Conservation (phyloP, 2,113 vertebrate genomes). For the Bettongia penicillata region DNA sequence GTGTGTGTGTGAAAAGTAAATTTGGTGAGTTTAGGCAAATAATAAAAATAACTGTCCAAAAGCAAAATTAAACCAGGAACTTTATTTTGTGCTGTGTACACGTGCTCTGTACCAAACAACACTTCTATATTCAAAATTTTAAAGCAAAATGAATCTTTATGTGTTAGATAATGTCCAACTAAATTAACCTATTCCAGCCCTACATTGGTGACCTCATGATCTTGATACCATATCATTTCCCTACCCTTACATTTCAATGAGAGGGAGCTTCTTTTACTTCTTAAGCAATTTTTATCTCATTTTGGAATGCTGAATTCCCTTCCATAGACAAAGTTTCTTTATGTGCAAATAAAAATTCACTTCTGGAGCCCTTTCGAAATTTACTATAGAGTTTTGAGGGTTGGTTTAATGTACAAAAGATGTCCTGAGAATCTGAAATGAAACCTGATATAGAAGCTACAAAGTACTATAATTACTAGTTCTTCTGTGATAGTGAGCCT, state of each 20-base stretch:
- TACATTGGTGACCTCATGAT: not conserved
- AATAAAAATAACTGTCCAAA: not conserved
- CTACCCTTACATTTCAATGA: not conserved
- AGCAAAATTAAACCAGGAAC: conserved; percentile 10
- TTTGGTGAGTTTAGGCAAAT: not conserved
- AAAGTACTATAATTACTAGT: conserved; percentile 41
- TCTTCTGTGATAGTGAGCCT: conserved; percentile 28
- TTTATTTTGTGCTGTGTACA: not conserved
- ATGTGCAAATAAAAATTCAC: not conserved
- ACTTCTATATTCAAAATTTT: conserved; percentile 28
- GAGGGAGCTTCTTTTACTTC: conserved; percentile 8
- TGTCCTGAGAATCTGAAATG: conserved; percentile 16
- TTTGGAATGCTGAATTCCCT: not conserved
- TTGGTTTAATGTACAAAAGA: conserved; percentile 52
- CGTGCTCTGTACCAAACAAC: not conserved
- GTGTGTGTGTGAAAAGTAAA: not conserved
- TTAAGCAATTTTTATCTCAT: conserved; percentile 25
- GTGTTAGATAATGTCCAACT: conserved; percentile 11
- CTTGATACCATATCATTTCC: conserved; percentile 27
- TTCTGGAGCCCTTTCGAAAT: not conserved
- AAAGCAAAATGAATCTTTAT: conserved; percentile 25
- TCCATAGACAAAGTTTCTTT: conserved; percentile 4
- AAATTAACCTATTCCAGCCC: not conserved
- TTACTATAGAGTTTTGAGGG: not conserved
- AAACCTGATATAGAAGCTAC: conserved; percentile 23